Percentiles rank a stretch among this genome's conserved stretches.
Evolutionary conservation across 2,888 invertebrate genomes (phyloP).

Genomic region (Hedya salicella): DNA sequence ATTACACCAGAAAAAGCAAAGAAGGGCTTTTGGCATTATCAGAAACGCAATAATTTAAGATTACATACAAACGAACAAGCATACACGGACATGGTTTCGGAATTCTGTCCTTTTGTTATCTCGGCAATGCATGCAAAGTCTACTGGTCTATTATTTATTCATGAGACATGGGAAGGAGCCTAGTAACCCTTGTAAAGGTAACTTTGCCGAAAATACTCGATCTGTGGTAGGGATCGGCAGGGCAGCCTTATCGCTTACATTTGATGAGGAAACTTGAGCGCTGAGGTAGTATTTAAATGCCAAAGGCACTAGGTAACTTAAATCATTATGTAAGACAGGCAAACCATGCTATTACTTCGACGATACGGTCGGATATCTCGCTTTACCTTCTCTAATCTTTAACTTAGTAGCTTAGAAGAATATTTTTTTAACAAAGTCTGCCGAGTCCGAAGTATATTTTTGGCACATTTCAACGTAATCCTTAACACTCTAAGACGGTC

Average conservation of each 20-base stretch:
- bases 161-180: conserved; percentile 21
- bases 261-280: conserved; percentile 27
- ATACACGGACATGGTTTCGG: conserved; percentile 6
- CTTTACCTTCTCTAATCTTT: not conserved
- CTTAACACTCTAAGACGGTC: conserved; percentile 25
- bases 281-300: conserved; percentile 7
- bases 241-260: conserved; percentile 25
- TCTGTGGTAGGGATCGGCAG: not conserved
- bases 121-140: conserved; percentile 27
- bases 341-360: not conserved
- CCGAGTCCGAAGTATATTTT: conserved; percentile 15
- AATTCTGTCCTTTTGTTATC: conserved; percentile 28
- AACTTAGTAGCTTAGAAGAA: not conserved
- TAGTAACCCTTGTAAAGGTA: conserved; percentile 18
- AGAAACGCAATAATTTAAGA: conserved; percentile 23
- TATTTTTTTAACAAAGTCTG: conserved; percentile 8
- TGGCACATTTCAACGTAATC: conserved; percentile 27
- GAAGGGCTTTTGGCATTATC: not conserved
- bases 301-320: not conserved
- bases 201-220: conserved; percentile 6
- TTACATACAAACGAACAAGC: conserved; percentile 24
- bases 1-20: not conserved
- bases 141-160: conserved; percentile 31
- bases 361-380: not conserved
- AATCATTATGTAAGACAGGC: not conserved